Conservation (phyloP, 1,140 invertebrate species). For the Steinernema feltiae region DNA sequence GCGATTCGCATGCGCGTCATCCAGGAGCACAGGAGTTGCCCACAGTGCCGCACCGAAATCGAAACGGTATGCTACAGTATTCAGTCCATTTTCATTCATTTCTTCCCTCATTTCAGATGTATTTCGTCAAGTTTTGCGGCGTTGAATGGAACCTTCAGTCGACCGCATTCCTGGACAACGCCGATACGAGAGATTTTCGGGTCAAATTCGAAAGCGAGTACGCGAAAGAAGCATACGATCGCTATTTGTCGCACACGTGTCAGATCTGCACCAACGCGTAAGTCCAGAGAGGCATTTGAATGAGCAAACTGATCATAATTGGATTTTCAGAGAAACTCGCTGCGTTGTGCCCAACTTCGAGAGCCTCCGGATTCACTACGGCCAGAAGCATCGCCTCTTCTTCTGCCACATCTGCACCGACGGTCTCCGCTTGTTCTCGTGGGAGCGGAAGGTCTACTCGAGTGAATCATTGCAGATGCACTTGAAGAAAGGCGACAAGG, state of each 20-base stretch:
- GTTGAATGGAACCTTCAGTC: background rate
- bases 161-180: slow-evolving; percentile 4
- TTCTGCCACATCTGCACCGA: slow-evolving; percentile 51
- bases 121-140: slow-evolving; percentile 14
- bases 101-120: slow-evolving; percentile 24
- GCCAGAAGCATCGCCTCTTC: slow-evolving; percentile 37
- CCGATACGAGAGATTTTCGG: slow-evolving; percentile 29
- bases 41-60: slow-evolving; percentile 25
- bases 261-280: slow-evolving; percentile 29
- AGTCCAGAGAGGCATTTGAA: background rate
- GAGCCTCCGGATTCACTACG: slow-evolving; percentile 32
- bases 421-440: slow-evolving; percentile 44
- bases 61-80: slow-evolving; percentile 19
- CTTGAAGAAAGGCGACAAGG: slow-evolving; percentile 37
- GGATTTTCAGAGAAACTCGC: slow-evolving; percentile 17
- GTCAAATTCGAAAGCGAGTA: slow-evolving; percentile 41
- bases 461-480: slow-evolving; percentile 39
- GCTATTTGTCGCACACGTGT: slow-evolving; percentile 48
- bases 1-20: slow-evolving; percentile 28
- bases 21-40: slow-evolving; percentile 16
- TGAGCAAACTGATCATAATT: background rate
- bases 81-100: background rate
- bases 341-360: slow-evolving; percentile 29
- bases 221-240: slow-evolving; percentile 39
- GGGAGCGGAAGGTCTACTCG: slow-evolving; percentile 45